phyloP scores from a whole-genome alignment of 2,888 invertebrate species.

The Acleris emargana region DNA sequence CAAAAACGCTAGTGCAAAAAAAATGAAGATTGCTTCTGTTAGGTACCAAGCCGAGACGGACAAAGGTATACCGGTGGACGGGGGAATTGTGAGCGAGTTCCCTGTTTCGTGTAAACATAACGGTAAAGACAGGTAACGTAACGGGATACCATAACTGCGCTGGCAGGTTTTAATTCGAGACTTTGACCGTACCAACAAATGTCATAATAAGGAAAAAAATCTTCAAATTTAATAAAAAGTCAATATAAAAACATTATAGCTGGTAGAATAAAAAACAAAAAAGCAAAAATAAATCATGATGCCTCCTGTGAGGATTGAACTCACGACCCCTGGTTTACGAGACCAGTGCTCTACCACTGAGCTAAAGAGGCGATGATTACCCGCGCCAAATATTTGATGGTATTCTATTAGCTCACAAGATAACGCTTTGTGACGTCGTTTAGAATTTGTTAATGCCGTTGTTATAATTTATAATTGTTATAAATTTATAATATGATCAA shows the following conservation, averaged over 20 bases:
- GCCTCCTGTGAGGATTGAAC: slow-evolving; percentile 93
- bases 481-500: neutral
- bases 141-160: slow-evolving; percentile 10
- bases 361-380: slow-evolving; percentile 87
- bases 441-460: neutral
- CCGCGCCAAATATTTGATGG: slow-evolving; percentile 57
- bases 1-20: too few relatives aligned
- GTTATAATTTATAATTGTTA: too few relatives aligned
- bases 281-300: slow-evolving; percentile 45
- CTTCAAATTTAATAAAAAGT: neutral
- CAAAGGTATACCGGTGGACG: too few relatives aligned
- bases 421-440: neutral
- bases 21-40: too few relatives aligned
- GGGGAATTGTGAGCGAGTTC: neutral
- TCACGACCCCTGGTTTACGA: slow-evolving; percentile 93
- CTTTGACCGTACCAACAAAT: neutral
- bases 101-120: slow-evolving; percentile 13
- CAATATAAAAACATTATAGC: neutral
- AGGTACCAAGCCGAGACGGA: too few relatives aligned
- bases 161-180: slow-evolving; percentile 22
- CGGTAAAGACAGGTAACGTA: slow-evolving; percentile 22
- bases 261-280: slow-evolving; percentile 26
- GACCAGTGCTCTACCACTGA: slow-evolving; percentile 93
- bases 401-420: slow-evolving; percentile 39
- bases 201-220: too few relatives aligned